Conservation (phyloP, 2,113 vertebrate species). For the Scatophagus argus region DNA sequence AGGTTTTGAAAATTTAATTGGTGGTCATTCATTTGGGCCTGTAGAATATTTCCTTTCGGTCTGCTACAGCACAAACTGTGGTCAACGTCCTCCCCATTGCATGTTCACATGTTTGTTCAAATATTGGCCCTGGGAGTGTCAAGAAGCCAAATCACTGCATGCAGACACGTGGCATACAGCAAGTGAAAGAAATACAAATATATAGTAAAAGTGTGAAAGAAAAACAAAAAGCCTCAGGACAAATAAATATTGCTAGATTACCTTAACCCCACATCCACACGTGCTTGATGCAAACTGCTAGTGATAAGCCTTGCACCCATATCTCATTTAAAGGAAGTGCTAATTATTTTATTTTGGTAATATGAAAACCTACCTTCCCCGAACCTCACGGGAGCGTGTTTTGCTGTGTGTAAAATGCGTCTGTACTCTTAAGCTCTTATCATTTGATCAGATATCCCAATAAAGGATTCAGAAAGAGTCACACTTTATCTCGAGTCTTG, state of each 20-base stretch:
- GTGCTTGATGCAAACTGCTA: neutral
- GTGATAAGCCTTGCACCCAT: neutral
- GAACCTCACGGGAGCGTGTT: neutral
- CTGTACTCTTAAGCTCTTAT: neutral
- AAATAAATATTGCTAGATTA: neutral
- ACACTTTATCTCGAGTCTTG: neutral
- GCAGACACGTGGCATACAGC: neutral
- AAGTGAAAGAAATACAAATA: neutral
- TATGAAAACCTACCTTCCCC: neutral
- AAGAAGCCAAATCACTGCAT: neutral
- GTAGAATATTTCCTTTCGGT: neutral
- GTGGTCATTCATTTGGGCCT: neutral
- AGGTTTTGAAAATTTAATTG: neutral
- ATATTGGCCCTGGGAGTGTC: neutral
- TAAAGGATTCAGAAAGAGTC: neutral
- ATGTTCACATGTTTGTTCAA: conserved; percentile 7
- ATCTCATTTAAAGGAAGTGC: too few relatives aligned
- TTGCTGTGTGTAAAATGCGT: neutral
- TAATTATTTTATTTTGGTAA: neutral
- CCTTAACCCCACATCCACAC: neutral
- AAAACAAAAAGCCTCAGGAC: neutral
- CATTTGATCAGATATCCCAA: neutral
- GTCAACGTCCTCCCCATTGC: neutral
- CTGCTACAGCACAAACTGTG: neutral
- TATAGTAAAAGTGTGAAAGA: neutral